Percentiles rank a stretch among this genome's conserved stretches.
These are phyloP conservation scores for Drosophila navojoa DNA, from an alignment of 1,140 invertebrate species.

Conservation along the genomic window DNA sequence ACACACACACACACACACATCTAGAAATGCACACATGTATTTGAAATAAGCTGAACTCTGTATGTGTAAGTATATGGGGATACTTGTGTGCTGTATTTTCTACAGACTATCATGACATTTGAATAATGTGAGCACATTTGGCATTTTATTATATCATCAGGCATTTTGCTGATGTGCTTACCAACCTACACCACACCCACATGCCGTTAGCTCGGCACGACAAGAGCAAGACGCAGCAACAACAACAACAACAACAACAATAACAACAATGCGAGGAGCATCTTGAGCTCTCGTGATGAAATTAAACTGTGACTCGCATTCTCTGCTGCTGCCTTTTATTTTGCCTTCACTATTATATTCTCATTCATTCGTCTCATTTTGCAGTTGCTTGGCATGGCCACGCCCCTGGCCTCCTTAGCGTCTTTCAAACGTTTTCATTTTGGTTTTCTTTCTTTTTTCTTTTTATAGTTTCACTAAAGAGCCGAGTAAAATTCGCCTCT, in stretches of 20 bases:
- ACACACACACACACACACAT: not conserved
- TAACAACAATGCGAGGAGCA: constrained; percentile 37
- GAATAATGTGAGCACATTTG: constrained; percentile 79
- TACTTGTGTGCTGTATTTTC: constrained; percentile 16
- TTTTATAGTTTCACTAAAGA: not conserved
- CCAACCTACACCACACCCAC: constrained; percentile 11
- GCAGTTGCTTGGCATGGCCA: constrained; percentile 28
- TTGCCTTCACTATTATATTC: constrained; percentile 69
- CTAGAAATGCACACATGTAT: not conserved
- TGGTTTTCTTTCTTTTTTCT: not conserved
- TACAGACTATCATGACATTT: constrained; percentile 76
- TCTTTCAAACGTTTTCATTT: not conserved
- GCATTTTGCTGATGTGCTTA: constrained; percentile 73
- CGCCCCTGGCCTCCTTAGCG: not conserved
- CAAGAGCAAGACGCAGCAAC: not conserved
- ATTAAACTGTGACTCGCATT: constrained; percentile 63
- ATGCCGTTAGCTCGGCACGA: no score
- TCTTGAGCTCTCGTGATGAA: constrained; percentile 58
- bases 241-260: not conserved
- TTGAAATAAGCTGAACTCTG: no score
- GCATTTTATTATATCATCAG: constrained; percentile 81
- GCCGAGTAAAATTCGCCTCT: constrained; percentile 31
- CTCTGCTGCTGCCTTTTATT: constrained; percentile 55
- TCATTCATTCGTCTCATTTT: constrained; percentile 67
- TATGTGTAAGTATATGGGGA: not conserved